Conservation (phyloP, 2,888 invertebrate species). For the Dryococelus australis region DNA sequence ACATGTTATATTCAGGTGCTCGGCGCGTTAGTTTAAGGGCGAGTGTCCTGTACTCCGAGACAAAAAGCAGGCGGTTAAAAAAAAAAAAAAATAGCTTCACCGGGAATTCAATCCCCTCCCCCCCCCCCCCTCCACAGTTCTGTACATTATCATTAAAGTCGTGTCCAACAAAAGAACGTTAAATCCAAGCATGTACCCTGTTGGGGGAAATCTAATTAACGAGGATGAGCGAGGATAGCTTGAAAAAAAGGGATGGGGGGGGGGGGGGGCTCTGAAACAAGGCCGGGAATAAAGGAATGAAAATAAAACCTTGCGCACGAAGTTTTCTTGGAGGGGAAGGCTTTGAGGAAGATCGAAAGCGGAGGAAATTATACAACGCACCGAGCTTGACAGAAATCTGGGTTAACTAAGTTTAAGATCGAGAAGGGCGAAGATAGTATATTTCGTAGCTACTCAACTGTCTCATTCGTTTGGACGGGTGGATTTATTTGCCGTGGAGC, state of each 20-base stretch:
- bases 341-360: not conserved
- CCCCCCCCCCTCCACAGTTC: not conserved
- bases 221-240: not conserved
- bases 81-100: not conserved
- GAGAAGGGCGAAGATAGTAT: not conserved
- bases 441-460: not conserved
- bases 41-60: too few species aligned
- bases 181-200: not conserved
- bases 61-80: too few species aligned
- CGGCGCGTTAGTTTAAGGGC: too few species aligned
- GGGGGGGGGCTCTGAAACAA: not conserved
- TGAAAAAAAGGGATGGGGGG: too few species aligned
- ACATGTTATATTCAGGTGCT: too few species aligned
- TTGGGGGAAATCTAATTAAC: not conserved
- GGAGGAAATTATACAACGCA: not conserved
- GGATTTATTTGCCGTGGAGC: not conserved
- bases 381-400: not conserved
- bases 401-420: not conserved
- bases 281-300: not conserved
- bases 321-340: not conserved
- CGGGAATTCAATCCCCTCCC: not conserved
- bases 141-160: slow-evolving; percentile 16
- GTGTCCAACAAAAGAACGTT: slow-evolving; percentile 11
- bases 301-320: not conserved
- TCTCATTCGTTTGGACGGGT: not conserved